A percentile compares a stretch with the other conserved stretches of the same genome.
Conservation (phyloP, 2,113 vertebrate species). For the Pelmatolapia mariae region DNA sequence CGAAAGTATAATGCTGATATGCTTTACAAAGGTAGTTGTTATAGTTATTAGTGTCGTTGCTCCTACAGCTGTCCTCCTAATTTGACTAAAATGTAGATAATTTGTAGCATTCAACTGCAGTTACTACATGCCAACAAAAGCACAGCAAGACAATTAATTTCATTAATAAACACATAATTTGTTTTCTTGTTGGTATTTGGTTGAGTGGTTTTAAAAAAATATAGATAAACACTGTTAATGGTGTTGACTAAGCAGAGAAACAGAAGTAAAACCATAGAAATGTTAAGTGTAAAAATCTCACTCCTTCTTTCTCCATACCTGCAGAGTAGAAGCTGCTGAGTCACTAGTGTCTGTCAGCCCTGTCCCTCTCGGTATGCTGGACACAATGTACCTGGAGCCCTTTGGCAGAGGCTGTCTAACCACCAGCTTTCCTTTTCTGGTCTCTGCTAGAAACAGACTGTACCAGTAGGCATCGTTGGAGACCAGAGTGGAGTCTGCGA, state of each 20-base stretch:
- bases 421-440: too few relatives aligned
- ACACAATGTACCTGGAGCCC: too few relatives aligned
- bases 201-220: background rate
- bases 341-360: too few relatives aligned
- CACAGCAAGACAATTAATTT: constrained; percentile 49
- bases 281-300: background rate
- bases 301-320: background rate
- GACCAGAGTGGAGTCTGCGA: too few relatives aligned
- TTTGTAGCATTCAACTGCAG: background rate
- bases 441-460: too few relatives aligned
- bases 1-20: background rate
- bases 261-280: background rate
- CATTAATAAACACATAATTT: constrained; percentile 67
- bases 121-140: background rate
- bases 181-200: background rate
- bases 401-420: too few relatives aligned
- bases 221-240: background rate
- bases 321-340: too few relatives aligned
- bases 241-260: background rate
- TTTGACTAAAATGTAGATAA: background rate
- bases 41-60: background rate
- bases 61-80: background rate
- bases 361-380: too few relatives aligned
- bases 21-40: accelerated
- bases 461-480: too few relatives aligned